phyloP scores from a whole-genome alignment of 2,888 invertebrate species.

The Sisyra nigra region DNA sequence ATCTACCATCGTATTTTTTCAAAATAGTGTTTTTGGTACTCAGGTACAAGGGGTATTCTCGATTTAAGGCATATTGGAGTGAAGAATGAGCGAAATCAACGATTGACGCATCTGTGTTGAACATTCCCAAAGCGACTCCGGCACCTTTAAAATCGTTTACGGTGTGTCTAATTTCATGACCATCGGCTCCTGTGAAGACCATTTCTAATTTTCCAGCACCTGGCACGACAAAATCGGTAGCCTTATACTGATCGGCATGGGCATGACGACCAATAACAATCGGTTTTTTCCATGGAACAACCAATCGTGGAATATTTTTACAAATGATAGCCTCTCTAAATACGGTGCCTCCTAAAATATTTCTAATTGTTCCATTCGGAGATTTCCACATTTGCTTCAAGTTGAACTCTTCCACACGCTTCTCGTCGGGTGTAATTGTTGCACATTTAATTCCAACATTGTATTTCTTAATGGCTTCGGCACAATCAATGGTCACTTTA shows the following conservation, averaged over 20 bases:
- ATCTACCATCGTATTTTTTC: conserved; percentile 90
- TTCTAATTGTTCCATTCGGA: conserved; percentile 78
- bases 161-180: conserved; percentile 43
- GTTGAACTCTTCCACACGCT: conserved; percentile 81
- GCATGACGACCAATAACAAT: conserved; percentile 98
- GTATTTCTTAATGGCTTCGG: conserved; percentile 90
- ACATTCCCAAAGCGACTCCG: conserved; percentile 91
- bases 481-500: conserved; percentile 92
- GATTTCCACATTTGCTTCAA: conserved; percentile 85
- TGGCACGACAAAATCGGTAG: conserved; percentile 91
- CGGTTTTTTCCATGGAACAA: conserved; percentile 88
- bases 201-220: conserved; percentile 78
- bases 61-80: conserved; percentile 73
- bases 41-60: conserved; percentile 78
- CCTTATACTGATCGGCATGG: conserved; percentile 94
- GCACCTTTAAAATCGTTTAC: conserved; percentile 76
- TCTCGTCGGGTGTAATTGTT: conserved; percentile 95
- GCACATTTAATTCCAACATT: conserved; percentile 99
- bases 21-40: conserved; percentile 96
- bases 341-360: conserved; percentile 65
- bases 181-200: conserved; percentile 54
- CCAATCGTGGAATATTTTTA: conserved; percentile 88
- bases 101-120: conserved; percentile 91
- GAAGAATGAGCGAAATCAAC: conserved; percentile 89
- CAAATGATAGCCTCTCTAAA: conserved; percentile 80